Conservation (phyloP, 1,140 invertebrate species). For the Zelostemma sp. region DNA sequence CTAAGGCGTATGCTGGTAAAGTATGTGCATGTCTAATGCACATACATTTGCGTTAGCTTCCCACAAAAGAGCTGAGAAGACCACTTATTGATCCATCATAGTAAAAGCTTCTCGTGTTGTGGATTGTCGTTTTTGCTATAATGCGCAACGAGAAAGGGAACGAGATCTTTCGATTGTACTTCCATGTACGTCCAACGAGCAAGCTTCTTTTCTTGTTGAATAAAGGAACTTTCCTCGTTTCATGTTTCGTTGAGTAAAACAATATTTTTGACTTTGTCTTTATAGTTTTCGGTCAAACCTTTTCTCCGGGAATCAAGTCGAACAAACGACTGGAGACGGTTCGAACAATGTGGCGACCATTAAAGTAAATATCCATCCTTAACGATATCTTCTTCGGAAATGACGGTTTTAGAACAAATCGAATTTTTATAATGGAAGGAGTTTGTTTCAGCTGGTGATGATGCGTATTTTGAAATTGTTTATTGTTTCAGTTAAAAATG, state of each 20-base stretch:
- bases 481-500: no score
- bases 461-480: no score
- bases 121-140: constrained; percentile 19
- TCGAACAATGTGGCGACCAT: no score
- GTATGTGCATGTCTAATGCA: no score
- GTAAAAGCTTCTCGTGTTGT: constrained; percentile 13
- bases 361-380: no score
- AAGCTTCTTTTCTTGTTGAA: background rate
- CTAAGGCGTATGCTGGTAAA: no score
- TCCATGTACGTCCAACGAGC: background rate
- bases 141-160: constrained; percentile 3
- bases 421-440: no score
- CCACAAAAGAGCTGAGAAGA: constrained; percentile 25
- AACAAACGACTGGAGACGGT: background rate
- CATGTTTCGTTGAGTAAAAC: background rate
- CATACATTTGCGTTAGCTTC: constrained; percentile 21
- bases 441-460: no score
- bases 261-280: background rate
- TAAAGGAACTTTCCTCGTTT: background rate
- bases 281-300: background rate
- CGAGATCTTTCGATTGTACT: constrained; percentile 9
- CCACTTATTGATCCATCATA: constrained; percentile 28
- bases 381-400: no score
- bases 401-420: no score
- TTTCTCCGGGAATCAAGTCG: background rate